phyloP scores from a whole-genome alignment of 2,797 vertebrate species.

The Oreonectes daqikongensis region DNA sequence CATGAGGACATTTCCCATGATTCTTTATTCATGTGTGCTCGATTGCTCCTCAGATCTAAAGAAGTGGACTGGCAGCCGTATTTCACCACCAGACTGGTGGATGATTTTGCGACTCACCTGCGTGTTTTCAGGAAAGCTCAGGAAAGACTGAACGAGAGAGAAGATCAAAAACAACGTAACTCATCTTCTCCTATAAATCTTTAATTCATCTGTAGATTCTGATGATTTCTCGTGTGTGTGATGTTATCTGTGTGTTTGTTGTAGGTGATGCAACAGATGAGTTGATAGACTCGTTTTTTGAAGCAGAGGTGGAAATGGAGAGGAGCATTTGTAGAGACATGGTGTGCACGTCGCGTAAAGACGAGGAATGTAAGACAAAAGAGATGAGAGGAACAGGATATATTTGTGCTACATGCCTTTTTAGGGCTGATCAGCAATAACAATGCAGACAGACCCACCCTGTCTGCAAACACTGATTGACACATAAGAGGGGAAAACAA shows the following conservation, averaged over 20 bases:
- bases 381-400: not conserved
- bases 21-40: not conserved
- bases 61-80: conserved; percentile 99
- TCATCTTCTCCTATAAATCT: not conserved
- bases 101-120: conserved; percentile 97
- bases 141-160: conserved; percentile 89
- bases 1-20: not conserved
- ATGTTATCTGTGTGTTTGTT: conserved; percentile 18
- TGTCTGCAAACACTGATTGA: not conserved
- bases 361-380: conserved; percentile 89
- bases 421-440: not conserved
- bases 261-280: conserved; percentile 88
- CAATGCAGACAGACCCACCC: conserved; percentile 1
- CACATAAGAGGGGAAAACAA: not conserved
- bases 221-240: not conserved
- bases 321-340: conserved; percentile 94
- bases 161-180: conserved; percentile 89
- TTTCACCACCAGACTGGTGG: conserved; percentile 96
- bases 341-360: conserved; percentile 93
- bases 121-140: conserved; percentile 98
- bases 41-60: conserved; percentile 79
- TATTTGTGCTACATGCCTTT: not conserved
- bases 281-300: conserved; percentile 94
- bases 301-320: conserved; percentile 98
- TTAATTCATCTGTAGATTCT: no score